These are phyloP conservation scores for Dolichotis patagonum DNA, from an alignment of 2,113 vertebrate genomes.

Conservation along the genomic window DNA sequence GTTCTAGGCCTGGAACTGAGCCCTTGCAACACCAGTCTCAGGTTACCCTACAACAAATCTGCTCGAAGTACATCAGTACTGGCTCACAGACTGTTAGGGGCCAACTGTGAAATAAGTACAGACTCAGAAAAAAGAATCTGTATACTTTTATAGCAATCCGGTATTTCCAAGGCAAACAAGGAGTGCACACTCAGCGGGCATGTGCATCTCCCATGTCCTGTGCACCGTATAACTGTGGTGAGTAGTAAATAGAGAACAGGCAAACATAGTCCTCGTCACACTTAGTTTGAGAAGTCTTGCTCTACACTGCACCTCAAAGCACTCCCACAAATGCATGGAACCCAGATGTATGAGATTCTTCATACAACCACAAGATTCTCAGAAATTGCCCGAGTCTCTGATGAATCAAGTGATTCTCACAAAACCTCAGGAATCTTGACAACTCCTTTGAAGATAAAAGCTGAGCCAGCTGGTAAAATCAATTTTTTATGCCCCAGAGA, in stretches of 20 bases:
- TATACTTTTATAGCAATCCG: not conserved
- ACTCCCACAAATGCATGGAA: not conserved
- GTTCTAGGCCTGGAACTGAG: not conserved
- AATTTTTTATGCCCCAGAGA: not conserved
- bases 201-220: not conserved
- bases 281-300: not conserved
- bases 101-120: not conserved
- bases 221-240: not conserved
- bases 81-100: not conserved
- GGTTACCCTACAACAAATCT: not conserved
- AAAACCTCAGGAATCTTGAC: not conserved
- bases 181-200: not conserved
- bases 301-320: not conserved
- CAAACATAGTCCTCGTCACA: not conserved
- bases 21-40: rapidly evolving
- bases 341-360: not conserved
- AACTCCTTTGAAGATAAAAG: not conserved
- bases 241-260: not conserved
- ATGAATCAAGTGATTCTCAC: not conserved
- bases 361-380: not conserved
- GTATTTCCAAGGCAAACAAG: not conserved
- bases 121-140: not conserved
- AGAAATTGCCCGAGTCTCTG: not conserved
- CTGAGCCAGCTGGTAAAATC: not conserved
- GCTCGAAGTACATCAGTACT: not conserved